A percentile compares a stretch with the other conserved stretches of the same genome.
Evolutionary conservation across 2,113 vertebrate genomes (phyloP).

Genomic region (Papio anubis): DNA sequence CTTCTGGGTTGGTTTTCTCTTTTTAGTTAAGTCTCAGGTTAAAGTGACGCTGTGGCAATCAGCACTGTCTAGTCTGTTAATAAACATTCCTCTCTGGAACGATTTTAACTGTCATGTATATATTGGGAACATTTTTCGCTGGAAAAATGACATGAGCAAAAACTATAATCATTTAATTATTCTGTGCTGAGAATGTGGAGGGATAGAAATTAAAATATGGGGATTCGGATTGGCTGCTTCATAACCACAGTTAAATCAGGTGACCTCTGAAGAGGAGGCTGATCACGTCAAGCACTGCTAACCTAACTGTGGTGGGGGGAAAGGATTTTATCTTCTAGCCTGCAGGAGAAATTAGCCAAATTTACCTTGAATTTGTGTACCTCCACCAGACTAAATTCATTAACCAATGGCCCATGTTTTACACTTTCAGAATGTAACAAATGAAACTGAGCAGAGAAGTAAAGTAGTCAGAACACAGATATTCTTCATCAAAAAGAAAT

Average conservation of each 20-base stretch:
- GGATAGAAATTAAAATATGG: neutral
- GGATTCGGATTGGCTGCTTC: neutral
- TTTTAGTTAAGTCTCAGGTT: neutral
- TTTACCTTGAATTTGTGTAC: neutral
- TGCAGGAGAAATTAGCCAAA: slow-evolving; percentile 3
- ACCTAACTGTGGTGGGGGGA: neutral
- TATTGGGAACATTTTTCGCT: neutral
- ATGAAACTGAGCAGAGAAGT: neutral
- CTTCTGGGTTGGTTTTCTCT: neutral
- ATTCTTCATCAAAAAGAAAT: neutral
- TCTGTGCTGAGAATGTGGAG: neutral
- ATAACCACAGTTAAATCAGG: neutral
- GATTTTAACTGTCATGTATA: neutral
- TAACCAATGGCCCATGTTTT: slow-evolving; percentile 11
- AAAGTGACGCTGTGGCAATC: slow-evolving; percentile 48
- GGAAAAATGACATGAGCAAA: neutral
- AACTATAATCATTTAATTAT: neutral
- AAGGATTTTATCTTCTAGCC: neutral
- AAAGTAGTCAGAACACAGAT: neutral
- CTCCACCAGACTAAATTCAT: neutral
- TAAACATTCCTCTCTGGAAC: slow-evolving; percentile 66
- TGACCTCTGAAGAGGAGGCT: neutral
- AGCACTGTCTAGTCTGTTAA: slow-evolving; percentile 44
- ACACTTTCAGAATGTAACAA: neutral
- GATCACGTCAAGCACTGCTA: neutral